A percentile compares a stretch with the other conserved stretches of the same genome.
Conservation (phyloP, 1,140 invertebrate species). For the Agraylea sexmaculata region DNA sequence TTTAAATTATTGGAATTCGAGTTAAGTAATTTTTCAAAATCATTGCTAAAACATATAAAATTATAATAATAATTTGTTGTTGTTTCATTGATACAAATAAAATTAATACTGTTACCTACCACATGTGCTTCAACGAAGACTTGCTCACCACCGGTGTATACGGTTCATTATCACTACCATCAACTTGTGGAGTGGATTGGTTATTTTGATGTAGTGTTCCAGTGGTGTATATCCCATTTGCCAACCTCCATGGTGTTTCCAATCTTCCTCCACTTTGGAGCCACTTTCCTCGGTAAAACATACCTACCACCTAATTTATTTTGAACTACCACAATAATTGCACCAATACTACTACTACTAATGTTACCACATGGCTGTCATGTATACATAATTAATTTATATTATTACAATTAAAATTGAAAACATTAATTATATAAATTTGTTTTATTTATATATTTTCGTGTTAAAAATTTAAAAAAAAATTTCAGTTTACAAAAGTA, state of each 20-base stretch:
- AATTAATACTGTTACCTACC: too few species aligned
- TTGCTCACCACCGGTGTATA: background rate
- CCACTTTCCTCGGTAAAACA: conserved; percentile 13
- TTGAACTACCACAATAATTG: conserved; percentile 1
- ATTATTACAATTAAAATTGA: too few species aligned
- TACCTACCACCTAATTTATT: background rate
- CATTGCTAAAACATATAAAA: conserved; percentile 13
- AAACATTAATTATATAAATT: too few species aligned
- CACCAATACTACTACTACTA: too few species aligned
- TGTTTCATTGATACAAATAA: too few species aligned
- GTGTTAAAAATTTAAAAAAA: too few species aligned
- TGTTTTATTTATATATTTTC: too few species aligned
- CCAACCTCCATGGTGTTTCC: conserved; percentile 3
- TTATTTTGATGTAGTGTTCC: background rate
- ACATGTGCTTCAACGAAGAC: too few species aligned
- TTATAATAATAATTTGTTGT: too few species aligned
- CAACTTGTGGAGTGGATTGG: background rate
- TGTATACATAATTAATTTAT: too few species aligned
- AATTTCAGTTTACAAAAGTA: too few species aligned
- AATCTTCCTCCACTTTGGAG: conserved; percentile 6
- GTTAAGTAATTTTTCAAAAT: conserved; percentile 11
- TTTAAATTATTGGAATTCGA: conserved; percentile 16
- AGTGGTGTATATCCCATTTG: conserved; percentile 1
- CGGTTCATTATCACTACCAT: background rate
- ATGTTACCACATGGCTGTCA: too few species aligned